These are phyloP conservation scores for Stenurella melanura DNA, from an alignment of 2,888 invertebrate genomes.

Conservation along the genomic window DNA sequence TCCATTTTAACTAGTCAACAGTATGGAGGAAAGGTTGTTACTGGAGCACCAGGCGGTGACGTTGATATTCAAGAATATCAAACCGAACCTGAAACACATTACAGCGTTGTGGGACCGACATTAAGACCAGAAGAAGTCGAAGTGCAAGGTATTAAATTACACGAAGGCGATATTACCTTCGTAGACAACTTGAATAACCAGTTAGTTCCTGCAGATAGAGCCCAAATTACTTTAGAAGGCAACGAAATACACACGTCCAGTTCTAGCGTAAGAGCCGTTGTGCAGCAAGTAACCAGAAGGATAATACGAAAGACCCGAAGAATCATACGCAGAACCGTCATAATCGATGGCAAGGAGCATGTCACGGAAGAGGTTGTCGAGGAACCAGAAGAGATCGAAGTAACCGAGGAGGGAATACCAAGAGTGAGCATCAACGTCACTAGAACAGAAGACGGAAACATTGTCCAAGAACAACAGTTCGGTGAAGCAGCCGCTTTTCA, in stretches of 20 bases:
- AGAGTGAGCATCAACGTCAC: slow-evolving; percentile 82
- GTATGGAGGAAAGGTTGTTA: slow-evolving; percentile 79
- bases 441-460: slow-evolving; percentile 75
- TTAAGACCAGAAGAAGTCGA: slow-evolving; percentile 73
- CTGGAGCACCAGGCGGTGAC: slow-evolving; percentile 79
- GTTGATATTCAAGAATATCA: slow-evolving; percentile 81
- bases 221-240: slow-evolving; percentile 63
- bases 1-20: slow-evolving; percentile 79
- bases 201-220: slow-evolving; percentile 63
- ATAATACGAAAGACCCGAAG: slow-evolving; percentile 85
- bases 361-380: slow-evolving; percentile 89
- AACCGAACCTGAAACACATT: slow-evolving; percentile 78
- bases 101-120: slow-evolving; percentile 77
- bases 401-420: slow-evolving; percentile 83
- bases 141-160: slow-evolving; percentile 69
- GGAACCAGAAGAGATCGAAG: slow-evolving; percentile 87
- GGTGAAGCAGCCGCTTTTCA: slow-evolving; percentile 67
- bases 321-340: slow-evolving; percentile 84
- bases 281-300: slow-evolving; percentile 87
- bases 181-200: slow-evolving; percentile 67
- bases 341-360: slow-evolving; percentile 89
- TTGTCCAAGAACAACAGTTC: slow-evolving; percentile 70
- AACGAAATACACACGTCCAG: slow-evolving; percentile 77
- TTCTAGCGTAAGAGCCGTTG: slow-evolving; percentile 85
- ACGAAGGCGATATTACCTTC: slow-evolving; percentile 72